Base-by-base conservation (phyloP, 2,113 vertebrate species). In the Ancistrus triradiatus region DNA sequence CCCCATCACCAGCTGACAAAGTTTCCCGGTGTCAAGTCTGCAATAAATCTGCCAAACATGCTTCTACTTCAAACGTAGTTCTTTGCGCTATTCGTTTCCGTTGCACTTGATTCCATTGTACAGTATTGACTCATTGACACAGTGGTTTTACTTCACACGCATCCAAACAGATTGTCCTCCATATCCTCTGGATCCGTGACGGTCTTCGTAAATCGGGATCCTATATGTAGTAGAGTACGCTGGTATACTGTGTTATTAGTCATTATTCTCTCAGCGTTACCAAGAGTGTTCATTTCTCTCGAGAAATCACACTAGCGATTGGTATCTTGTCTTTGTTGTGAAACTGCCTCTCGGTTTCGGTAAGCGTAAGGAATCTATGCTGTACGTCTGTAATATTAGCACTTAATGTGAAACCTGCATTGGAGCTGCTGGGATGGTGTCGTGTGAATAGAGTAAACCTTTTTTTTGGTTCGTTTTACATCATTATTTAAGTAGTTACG, bases 321-420 rank as follows among this genome's bases (percentile, higher is more conserved):
- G 10, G 6, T 35, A 59, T 61, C 50, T 46, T 63, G 69, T 80
- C 66, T 81, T 78, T 65, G 69, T 69, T 81, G 52, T 58, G 53
- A 61, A 70, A 62, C 59, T 40, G 63, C 49, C 35, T 40, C 44
- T 37, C 68, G 78, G 78, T 79, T 70, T 63, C 66, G 67, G 40
- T 71, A 69, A 72, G 69, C 78, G 78, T 82, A 79, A 76, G 77
- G 70, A 87, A 80, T 82, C 78, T 71, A 85, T 87, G 82, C 86
- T 87, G 85, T 89, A 83, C 83, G 83, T 84, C 75, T 77, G 77
- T 84, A 77, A 73, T 75, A 79, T 82, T 83, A 90, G 88, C 87
- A 90, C 88, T 90, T 90, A 90, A 90, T 90, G 88, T 90, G 88
- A 90, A 90, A 80, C 74, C 84, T 89, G 83, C 83, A 87, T 85